Conservation (phyloP, 2,113 vertebrate species). For the human (Homo sapiens) region GRCh38 chr1:104001501-104002000, state of each 20-base stretch:
- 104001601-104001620: not conserved
- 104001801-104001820: not conserved
- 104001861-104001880: conserved; percentile 13
- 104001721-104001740: not conserved
- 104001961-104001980: not conserved
- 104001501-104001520: not conserved
- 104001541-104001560: not conserved
- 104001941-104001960: not conserved
- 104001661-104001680: not conserved
- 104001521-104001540: not conserved
- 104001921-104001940: not conserved
- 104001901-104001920: not conserved
- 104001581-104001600: not conserved
- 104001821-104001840: not conserved
- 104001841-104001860: not conserved
- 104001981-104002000: not conserved
- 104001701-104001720: not conserved
- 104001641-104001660: not conserved
- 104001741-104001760: conserved; percentile 42
- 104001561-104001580: not conserved
- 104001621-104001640: not conserved
- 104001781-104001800: not conserved
- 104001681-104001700: not conserved
- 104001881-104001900: not conserved
- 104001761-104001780: not conserved